Percentiles rank a stretch among this genome's conserved stretches.
Conservation (phyloP, 2,797 vertebrate genomes). For the Chloroceryle inda region DNA sequence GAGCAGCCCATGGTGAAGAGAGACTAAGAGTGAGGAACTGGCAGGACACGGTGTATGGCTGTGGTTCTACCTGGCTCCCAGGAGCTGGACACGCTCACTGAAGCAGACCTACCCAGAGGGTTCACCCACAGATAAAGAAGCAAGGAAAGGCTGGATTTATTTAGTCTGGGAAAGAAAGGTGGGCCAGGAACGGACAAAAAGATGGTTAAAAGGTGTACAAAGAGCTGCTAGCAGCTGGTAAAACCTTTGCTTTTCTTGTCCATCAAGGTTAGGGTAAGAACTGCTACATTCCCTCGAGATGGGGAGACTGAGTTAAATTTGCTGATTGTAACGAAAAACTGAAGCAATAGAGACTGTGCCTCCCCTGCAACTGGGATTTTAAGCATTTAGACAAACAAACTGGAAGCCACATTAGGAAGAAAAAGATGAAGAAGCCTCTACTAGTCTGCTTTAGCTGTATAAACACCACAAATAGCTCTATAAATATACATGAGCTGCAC, state of each 20-base stretch:
- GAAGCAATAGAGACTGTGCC: neutral
- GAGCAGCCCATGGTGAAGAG: neutral
- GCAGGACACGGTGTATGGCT: fast-evolving
- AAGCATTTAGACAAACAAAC: neutral
- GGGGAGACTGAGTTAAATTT: neutral
- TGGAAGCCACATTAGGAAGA: neutral
- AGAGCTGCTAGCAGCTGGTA: neutral
- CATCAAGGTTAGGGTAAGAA: neutral
- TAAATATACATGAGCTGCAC: neutral
- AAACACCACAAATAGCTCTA: neutral
- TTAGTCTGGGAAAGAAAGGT: neutral
- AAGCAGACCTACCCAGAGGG: neutral
- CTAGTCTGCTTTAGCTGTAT: neutral
- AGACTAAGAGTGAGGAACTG: neutral
- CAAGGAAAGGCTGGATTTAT: neutral
- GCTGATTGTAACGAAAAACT: neutral
- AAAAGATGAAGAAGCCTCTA: neutral
- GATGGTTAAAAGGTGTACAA: neutral
- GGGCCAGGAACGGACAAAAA: neutral
- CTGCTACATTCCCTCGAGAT: neutral
- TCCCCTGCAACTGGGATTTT: neutral
- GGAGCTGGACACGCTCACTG: neutral
- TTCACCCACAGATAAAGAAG: neutral
- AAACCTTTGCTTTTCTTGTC: neutral
- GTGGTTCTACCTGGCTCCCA: neutral